These are phyloP conservation scores for Aplocera efformata DNA, from an alignment of 2,888 invertebrate genomes.

Conservation along the genomic window DNA sequence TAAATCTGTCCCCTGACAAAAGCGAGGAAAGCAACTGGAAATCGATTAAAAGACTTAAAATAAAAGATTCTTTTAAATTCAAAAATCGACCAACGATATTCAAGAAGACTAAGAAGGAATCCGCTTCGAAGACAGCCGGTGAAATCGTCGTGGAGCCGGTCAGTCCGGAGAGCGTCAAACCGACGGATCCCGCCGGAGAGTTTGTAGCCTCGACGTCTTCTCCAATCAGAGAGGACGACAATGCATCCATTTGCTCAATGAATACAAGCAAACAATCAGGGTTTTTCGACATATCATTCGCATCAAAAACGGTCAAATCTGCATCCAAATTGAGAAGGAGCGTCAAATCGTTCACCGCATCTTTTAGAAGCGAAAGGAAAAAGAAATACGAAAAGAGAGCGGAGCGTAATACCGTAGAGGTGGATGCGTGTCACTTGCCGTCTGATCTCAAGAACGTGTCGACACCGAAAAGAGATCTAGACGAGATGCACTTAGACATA, in stretches of 20 bases:
- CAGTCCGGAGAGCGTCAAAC: slow-evolving; percentile 64
- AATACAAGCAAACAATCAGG: slow-evolving; percentile 75
- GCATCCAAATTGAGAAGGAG: slow-evolving; percentile 72
- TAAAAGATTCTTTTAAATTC: slow-evolving; percentile 76
- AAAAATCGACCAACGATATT: slow-evolving; percentile 74
- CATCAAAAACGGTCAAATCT: slow-evolving; percentile 72
- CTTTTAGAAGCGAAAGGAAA: slow-evolving; percentile 74
- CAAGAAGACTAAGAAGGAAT: slow-evolving; percentile 68
- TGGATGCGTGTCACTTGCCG: slow-evolving; percentile 60
- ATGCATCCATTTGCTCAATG: slow-evolving; percentile 68
- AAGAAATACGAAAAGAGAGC: slow-evolving; percentile 73
- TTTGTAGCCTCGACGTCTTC: slow-evolving; percentile 71
- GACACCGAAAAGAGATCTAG: slow-evolving; percentile 59
- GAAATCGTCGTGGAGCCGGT: slow-evolving; percentile 68
- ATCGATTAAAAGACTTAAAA: slow-evolving; percentile 74
- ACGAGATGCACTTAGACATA: slow-evolving; percentile 66
- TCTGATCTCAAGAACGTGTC: slow-evolving; percentile 57
- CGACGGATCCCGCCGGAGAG: slow-evolving; percentile 70
- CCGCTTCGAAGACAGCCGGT: slow-evolving; percentile 59
- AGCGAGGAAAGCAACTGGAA: slow-evolving; percentile 75
- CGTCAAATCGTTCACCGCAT: slow-evolving; percentile 76
- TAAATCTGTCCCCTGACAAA: slow-evolving; percentile 66
- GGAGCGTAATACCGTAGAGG: slow-evolving; percentile 66
- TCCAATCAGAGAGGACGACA: slow-evolving; percentile 71
- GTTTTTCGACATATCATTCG: slow-evolving; percentile 74